Base-by-base conservation (phyloP, 1,140 invertebrate genomes). In the Micrasema minimum region DNA sequence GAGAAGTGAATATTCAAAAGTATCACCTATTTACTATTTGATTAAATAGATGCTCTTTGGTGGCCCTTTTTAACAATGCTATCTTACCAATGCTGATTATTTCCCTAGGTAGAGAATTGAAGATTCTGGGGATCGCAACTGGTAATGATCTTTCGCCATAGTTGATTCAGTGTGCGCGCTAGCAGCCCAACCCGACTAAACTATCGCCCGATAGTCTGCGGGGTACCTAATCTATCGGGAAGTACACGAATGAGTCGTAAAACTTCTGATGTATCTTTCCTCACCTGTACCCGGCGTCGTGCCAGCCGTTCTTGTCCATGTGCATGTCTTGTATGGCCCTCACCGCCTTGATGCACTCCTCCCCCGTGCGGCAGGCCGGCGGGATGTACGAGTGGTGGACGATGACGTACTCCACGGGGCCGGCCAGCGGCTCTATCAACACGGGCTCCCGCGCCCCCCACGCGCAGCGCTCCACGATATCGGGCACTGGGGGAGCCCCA, bases 341-440 rank as follows among this genome's bases (percentile, higher is more conserved):
- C 86, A 90, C 84, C 26, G 87, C 80, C 20, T 78, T 68, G 23
- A 78, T 77, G 75, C 88, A 90, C 10, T 87, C 82, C 0, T 75
- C 69, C 4, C 76, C 72, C 69, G 71, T 88, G 14, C 78, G 77
- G 76, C 92, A 94, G 0, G 86, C 88, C 2, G 76, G 76, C 0
- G 88, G 89, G 37, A 80, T 83, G 71, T 88, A 89, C 0, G 90
- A 90, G 77, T 94, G 92, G 82, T 93, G 92, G 57, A 94, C 91
- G 66, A 94, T 90, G 1, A 93, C 91, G 71, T 88, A 91, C 0
- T 88, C 87, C 1, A 92, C 88, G 2, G 93, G 91, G 9, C 82
- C 84, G 2, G 72, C 57, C 73, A 92, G 82, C 1, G 79, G 76
- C 11, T 79, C 78, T 6, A 79, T 77, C 5, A 81, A 48, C 12